Base-by-base conservation (phyloP, 2,797 vertebrate species). In the Nannoperca obscura region DNA sequence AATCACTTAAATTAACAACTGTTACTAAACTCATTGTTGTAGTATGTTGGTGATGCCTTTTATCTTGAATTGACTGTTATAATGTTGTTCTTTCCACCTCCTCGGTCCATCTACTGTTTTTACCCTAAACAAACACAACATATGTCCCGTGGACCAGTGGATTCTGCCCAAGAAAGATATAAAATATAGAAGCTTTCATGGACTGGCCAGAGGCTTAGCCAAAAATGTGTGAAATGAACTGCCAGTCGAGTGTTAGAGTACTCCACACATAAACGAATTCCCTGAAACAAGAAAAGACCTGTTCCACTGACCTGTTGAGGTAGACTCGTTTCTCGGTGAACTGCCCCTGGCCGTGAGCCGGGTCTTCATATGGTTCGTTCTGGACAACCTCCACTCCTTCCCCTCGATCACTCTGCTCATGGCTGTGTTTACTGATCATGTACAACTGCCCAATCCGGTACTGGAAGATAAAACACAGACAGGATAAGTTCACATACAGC, bases 351-450 rank as follows among this genome's bases (percentile, higher is more conserved):
- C 98, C 98, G 0, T 99, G 96, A 78, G 92, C 89, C 11, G 98
- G 97, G 88, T 99, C 97, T 64, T 97, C 96, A 5, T 95, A 99
- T 22, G 98, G 98, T 44, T 99, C 96, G 0, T 99, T 99, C 92
- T 98, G 97, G 74, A 99, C 97, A 12, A 99, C 98, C 86, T 99
- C 98, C 84, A 99, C 98, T 0, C 98, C 98, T 90, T 99, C 98
- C 3, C 98, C 98, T 63, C 96, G 95, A 71, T 99, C 97, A 1
- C 98, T 99, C 94, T 99, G 98, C 88, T 99, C 98, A 5, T 98
- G 97, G 91, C 98, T 99, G 89, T 99, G 98, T 83, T 99, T 99
- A 92, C 98, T 99, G 95, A 99, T 99, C 98, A 99, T 99, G 90
- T 99, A 99, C 89, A 99, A 96, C 92, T 99, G 98, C 46, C 98